phyloP scores from a whole-genome alignment of 2,888 invertebrate genomes.

The Cheilosia variabilis region DNA sequence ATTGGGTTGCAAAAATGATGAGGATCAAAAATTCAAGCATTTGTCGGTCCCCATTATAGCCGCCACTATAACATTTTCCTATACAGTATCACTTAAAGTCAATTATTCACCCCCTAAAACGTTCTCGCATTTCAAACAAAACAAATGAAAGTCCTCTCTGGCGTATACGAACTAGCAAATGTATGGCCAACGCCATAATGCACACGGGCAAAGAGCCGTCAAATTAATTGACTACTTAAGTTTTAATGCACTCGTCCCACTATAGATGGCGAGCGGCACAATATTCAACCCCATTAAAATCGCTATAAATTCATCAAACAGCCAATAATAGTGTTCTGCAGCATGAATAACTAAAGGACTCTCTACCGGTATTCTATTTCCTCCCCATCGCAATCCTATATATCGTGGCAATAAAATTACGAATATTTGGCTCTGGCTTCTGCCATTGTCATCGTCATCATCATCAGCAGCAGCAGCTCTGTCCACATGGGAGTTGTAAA shows the following conservation, averaged over 20 bases:
- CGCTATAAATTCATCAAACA: conserved; percentile 64
- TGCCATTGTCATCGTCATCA: conserved; percentile 53
- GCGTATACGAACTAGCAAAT: neutral
- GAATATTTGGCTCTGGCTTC: conserved; percentile 57
- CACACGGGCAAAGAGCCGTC: conserved; percentile 2
- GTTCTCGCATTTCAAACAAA: neutral
- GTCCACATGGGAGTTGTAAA: conserved; percentile 58
- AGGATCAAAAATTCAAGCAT: too few species aligned
- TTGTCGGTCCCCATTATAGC: neutral
- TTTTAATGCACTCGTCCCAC: conserved; percentile 22
- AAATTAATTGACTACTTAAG: conserved; percentile 50
- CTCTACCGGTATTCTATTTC: conserved; percentile 3
- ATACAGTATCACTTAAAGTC: too few species aligned
- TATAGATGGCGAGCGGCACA: neutral
- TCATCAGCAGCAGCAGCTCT: conserved; percentile 35
- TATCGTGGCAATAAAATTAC: conserved; percentile 40
- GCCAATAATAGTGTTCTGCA: conserved; percentile 39
- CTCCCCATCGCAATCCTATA: neutral
- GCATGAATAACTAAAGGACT: conserved; percentile 25
- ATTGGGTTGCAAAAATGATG: too few species aligned
- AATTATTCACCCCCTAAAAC: neutral
- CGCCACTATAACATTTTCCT: too few species aligned
- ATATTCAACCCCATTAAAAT: conserved; percentile 30
- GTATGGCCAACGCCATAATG: neutral
- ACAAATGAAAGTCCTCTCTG: neutral